phyloP scores from a whole-genome alignment of 2,113 vertebrate species.

The Monopterus albus region DNA sequence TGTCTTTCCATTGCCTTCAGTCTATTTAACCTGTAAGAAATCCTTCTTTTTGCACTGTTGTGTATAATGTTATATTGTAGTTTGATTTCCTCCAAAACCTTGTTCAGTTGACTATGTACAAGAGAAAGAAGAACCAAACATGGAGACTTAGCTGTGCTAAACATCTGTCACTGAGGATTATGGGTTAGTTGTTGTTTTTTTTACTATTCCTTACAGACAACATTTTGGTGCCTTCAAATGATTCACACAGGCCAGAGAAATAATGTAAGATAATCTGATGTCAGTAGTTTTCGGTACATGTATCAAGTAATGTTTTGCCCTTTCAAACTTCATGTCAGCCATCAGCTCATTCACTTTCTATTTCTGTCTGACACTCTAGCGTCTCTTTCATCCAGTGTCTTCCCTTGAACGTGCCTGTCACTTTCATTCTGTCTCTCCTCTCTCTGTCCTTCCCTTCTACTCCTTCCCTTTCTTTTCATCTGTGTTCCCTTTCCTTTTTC shows the following conservation, averaged over 20 bases:
- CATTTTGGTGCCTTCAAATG: slow-evolving; percentile 4
- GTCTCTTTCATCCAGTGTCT: slow-evolving; percentile 54
- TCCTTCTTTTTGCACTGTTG: not conserved
- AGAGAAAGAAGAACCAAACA: not conserved
- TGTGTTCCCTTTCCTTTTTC: slow-evolving; percentile 4
- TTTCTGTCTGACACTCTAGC: slow-evolving; percentile 39
- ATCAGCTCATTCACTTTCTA: slow-evolving; percentile 38
- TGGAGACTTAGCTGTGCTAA: not conserved
- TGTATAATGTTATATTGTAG: not conserved
- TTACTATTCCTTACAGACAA: slow-evolving; percentile 11
- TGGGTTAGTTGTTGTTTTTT: slow-evolving; percentile 26
- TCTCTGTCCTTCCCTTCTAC: slow-evolving; percentile 42
- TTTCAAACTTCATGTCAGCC: slow-evolving; percentile 43
- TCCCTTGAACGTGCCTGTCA: slow-evolving; percentile 30
- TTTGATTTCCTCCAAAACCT: slow-evolving; percentile 25
- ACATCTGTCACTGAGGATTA: not conserved
- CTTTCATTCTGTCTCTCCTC: slow-evolving; percentile 10
- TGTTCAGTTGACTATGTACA: not conserved
- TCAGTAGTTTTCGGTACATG: slow-evolving; percentile 34
- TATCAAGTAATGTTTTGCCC: slow-evolving; percentile 17
- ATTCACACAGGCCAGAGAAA: slow-evolving; percentile 6
- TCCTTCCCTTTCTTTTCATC: slow-evolving; percentile 28
- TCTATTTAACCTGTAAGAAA: slow-evolving; percentile 23
- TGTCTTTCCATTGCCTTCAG: slow-evolving; percentile 14
- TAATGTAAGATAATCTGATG: slow-evolving; percentile 19